Base-by-base conservation (phyloP, 2,113 vertebrate genomes). In the Tetrax tetrax region DNA sequence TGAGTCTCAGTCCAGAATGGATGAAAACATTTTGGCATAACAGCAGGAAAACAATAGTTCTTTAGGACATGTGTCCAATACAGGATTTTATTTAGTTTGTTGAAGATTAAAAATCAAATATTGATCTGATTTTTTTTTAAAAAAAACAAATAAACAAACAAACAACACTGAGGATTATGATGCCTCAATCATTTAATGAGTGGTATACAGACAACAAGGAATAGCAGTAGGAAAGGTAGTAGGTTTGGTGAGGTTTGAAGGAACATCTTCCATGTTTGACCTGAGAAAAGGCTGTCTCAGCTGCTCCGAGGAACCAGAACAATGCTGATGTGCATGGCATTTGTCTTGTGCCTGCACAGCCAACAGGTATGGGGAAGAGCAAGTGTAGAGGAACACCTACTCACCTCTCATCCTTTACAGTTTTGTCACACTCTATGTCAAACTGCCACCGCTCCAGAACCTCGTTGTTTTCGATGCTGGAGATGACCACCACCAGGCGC, bases 371-470 rank as follows among this genome's bases (percentile, higher is more conserved):
- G 41, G 51, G 60, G n/a, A 53, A 23, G 31, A 10, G 15, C 25
- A 16, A n/a, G 33, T 1, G 0, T 0, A 33, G 11, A 10, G 47
- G 19, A 17, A 12, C 29, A 6, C 14, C 14, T 7, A 37, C 43
- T 89, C 94, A 98, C 99, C 98, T 98, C 94, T 98, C 98, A 38
- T 99, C 98, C 81, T 98, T 99, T 0, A 98, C 98, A 1, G 98
- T 98, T 96, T 99, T 99, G 97, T 99, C 99, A 64, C 99, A 99
- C 92, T 99, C 98, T 7, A 99, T 99, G 89, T 99, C 99, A 85
- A 99, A 99, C 88, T 99, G 99, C 99, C 99, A 99, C 50, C 99
- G 98, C 97, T 99, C 99, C 93, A 99, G 98, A 63, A 99, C 99
- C 93, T 99, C 99, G 5, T 97, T 98, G 89, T 97, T 99, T 74